Evolutionary conservation across 2,888 invertebrate genomes (phyloP), one percentile per base, ranked within the genome.

Genomic region (Habrosyne pyritoides): DNA sequence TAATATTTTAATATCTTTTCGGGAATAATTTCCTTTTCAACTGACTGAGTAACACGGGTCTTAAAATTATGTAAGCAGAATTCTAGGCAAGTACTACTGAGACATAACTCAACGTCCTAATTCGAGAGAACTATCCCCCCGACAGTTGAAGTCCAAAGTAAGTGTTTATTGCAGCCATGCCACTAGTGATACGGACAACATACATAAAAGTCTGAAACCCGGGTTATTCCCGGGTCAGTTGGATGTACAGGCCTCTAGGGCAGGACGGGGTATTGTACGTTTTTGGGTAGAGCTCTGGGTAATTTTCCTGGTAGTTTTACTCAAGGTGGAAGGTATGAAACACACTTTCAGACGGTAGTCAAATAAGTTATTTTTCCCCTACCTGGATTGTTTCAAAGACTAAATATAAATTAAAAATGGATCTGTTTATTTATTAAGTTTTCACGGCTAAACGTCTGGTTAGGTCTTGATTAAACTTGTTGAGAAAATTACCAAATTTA

Each of bases 201-300:
- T 28, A 50, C 50, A 50, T 50, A 50, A 50, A 50, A 50, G 50
- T 50, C 50, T n/a, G 33, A n/a, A 42, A 6, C 18, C 14, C 50
- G 18, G 18, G 50, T 18, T 50, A 42, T 36, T 62, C 62, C 61
- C 66, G 52, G 10, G 61, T 18, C 50, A 52, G 52, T 22, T 61
- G 48, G 53, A 68, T 63, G 60, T 64, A 64, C 52, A 57, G 64
- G 55, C 26, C 68, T 67, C 63, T 51, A 42, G 69, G 69, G 28
- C 50, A 8, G 42, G 18, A 33, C n/a, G 6, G 33, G 33, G n/a
- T n/a, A n/a, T 28, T 28, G 28, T 50, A 18, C 8, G 30, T 12
- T 50, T 21, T 18, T 18, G 10, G 28, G 28, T 30, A 7, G 21
- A 28, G 28, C 30, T 42, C 8, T n/a, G 14, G 18, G 7, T 18